Conservation (phyloP, 2,888 invertebrate genomes). For the Zonitis immaculata region DNA sequence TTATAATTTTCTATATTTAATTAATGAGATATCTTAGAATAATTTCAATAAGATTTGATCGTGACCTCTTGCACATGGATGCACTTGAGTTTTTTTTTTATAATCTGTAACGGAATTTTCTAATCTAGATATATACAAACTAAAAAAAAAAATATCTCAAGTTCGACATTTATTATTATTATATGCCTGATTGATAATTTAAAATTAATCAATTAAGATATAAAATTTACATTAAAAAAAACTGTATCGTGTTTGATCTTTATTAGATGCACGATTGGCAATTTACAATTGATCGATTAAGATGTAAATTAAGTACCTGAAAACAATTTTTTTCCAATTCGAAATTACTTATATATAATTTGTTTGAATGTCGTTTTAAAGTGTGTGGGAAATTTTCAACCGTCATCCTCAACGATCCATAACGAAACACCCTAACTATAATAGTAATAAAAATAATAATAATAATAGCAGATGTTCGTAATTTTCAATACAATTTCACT, state of each 20-base stretch:
- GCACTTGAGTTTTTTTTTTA: background rate
- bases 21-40: background rate
- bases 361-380: background rate
- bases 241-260: too few species aligned
- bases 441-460: too few species aligned
- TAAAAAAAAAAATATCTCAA: too few species aligned
- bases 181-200: too few species aligned
- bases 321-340: too few species aligned
- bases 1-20: background rate
- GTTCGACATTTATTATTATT: too few species aligned
- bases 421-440: background rate
- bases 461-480: background rate
- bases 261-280: too few species aligned
- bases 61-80: background rate
- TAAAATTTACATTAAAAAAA: too few species aligned
- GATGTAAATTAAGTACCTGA: too few species aligned
- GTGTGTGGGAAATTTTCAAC: background rate
- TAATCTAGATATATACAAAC: too few species aligned
- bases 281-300: too few species aligned
- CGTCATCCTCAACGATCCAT: background rate
- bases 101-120: background rate
- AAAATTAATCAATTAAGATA: too few species aligned
- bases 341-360: background rate
- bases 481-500: background rate
- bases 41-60: background rate